Percentiles rank a stretch among this genome's conserved stretches.
Conservation (phyloP, 1,140 invertebrate genomes). For the Cherax destructor region DNA sequence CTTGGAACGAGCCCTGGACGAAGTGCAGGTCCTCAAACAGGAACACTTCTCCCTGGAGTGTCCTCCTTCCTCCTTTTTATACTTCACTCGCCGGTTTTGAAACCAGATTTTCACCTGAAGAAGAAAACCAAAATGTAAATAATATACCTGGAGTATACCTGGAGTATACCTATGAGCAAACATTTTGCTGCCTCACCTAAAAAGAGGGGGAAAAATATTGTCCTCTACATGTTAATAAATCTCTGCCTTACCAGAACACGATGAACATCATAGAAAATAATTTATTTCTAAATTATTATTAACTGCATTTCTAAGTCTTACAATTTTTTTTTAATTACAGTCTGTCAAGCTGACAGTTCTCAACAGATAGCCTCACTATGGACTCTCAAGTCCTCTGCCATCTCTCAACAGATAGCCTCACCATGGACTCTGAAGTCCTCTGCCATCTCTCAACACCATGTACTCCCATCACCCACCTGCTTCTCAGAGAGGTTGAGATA, state of each 20-base stretch:
- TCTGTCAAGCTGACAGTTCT: neutral
- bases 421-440: too few species aligned
- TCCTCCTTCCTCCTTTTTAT: slow-evolving; percentile 87
- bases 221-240: too few species aligned
- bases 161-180: too few species aligned
- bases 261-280: too few species aligned
- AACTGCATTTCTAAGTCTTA: too few species aligned
- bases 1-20: slow-evolving; percentile 15
- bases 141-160: too few species aligned
- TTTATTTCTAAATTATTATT: too few species aligned
- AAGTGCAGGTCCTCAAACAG: slow-evolving; percentile 77
- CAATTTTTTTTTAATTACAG: too few species aligned
- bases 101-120: slow-evolving; percentile 95
- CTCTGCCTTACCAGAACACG: too few species aligned
- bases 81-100: slow-evolving; percentile 87
- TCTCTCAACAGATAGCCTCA: neutral
- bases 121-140: neutral
- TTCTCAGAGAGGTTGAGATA: slow-evolving; percentile 89
- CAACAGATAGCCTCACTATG: neutral
- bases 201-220: too few species aligned
- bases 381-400: too few species aligned
- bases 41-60: slow-evolving; percentile 77
- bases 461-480: slow-evolving; percentile 77
- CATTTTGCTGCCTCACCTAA: too few species aligned
- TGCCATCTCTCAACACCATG: neutral